A percentile compares a stretch with the other conserved stretches of the same genome.
Conservation (phyloP, 2,797 vertebrate species). For the Diplodus puntazzo region DNA sequence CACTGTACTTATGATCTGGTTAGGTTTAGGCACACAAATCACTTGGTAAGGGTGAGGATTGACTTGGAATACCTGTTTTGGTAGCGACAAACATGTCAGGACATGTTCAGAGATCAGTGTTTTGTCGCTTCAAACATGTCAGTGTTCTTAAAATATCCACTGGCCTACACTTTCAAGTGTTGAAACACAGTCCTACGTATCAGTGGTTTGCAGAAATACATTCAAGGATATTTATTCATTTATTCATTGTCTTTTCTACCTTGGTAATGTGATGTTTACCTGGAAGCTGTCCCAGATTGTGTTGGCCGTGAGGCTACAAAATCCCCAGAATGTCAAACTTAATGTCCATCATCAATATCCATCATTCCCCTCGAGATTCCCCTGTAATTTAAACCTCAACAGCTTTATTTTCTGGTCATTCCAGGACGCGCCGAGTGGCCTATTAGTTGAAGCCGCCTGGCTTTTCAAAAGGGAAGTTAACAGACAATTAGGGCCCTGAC, state of each 20-base stretch:
- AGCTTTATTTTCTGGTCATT: neutral
- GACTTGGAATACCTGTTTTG: too few species aligned
- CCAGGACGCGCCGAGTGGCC: too few species aligned
- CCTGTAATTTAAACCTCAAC: neutral
- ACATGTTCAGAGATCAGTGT: too few species aligned
- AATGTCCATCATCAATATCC: slow-evolving; percentile 15
- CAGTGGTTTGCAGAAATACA: too few species aligned
- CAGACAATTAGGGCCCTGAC: slow-evolving; percentile 14
- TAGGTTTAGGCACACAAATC: too few species aligned
- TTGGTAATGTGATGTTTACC: slow-evolving; percentile 10
- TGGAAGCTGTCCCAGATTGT: slow-evolving; percentile 14
- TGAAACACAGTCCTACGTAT: too few species aligned
- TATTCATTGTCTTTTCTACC: neutral
- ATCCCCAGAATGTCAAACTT: slow-evolving; percentile 10
- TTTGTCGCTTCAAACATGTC: too few species aligned
- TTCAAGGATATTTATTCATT: neutral
- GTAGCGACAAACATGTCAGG: too few species aligned
- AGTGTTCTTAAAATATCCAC: too few species aligned
- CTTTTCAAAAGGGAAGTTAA: slow-evolving; percentile 18
- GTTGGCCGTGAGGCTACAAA: slow-evolving; percentile 16
- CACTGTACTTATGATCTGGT: too few species aligned
- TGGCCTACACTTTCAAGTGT: too few species aligned
- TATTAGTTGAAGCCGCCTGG: neutral
- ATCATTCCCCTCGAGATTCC: neutral
- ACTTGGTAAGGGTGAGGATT: too few species aligned